phyloP scores from a whole-genome alignment of 2,113 vertebrate species.

The Triplophysa siluroides region DNA sequence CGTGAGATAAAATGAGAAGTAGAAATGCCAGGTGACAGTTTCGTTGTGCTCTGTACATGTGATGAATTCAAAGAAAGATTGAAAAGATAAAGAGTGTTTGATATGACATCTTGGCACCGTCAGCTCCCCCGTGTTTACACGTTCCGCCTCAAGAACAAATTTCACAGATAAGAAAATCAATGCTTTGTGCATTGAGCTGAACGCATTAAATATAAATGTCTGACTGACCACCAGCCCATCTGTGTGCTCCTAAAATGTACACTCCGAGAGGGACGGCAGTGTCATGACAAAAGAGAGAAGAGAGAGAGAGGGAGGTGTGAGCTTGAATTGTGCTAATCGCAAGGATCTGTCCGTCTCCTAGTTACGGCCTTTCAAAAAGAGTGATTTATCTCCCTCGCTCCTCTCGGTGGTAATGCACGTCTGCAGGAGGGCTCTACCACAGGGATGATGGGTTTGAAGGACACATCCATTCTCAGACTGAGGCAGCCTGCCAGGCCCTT shows the following conservation, averaged over 20 bases:
- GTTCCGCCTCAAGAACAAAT: too few relatives aligned
- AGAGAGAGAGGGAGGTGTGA: neutral
- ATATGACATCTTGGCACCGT: too few relatives aligned
- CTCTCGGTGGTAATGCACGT: slow-evolving; percentile 15
- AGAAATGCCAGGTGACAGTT: too few relatives aligned
- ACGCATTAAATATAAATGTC: slow-evolving; percentile 12
- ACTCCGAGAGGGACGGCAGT: neutral
- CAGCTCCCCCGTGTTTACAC: too few relatives aligned
- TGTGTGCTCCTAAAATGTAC: neutral
- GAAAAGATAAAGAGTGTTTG: too few relatives aligned
- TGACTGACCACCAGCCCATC: neutral
- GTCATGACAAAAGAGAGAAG: neutral
- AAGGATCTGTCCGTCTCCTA: slow-evolving; percentile 10
- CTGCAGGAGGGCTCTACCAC: neutral
- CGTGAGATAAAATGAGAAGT: too few relatives aligned
- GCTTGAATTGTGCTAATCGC: neutral
- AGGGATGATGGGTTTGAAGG: slow-evolving; percentile 27
- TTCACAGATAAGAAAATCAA: neutral
- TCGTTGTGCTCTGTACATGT: too few relatives aligned
- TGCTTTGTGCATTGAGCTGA: neutral
- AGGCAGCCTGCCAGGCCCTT: neutral
- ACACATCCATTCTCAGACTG: slow-evolving; percentile 8
- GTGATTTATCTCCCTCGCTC: slow-evolving; percentile 12
- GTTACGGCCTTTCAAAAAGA: neutral
- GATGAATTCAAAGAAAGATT: too few relatives aligned